Evolutionary conservation across 1,140 invertebrate species (phyloP).

Genomic region (Eupristina koningsbergeri): DNA sequence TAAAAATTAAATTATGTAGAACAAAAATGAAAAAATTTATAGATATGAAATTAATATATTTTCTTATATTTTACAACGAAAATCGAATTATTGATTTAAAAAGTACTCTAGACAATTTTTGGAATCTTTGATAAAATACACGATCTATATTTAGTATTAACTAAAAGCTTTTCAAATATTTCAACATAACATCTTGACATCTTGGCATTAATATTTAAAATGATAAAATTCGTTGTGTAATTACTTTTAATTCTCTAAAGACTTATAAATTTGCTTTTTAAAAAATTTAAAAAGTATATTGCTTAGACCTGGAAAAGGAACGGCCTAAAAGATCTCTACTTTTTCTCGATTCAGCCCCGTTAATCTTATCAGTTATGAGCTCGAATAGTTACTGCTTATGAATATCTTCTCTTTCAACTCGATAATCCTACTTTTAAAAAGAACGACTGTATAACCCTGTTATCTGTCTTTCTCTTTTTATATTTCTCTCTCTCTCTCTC

Average conservation of each 20-base stretch:
- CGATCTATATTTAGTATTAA: not conserved
- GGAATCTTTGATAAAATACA: too few relatives aligned
- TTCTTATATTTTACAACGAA: too few relatives aligned
- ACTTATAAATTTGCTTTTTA: constrained; percentile 25
- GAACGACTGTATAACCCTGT: too few relatives aligned
- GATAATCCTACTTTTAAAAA: not conserved
- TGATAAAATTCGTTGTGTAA: constrained; percentile 20
- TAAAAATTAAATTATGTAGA: too few relatives aligned
- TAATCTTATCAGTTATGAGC: constrained; percentile 22
- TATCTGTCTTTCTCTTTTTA: too few relatives aligned
- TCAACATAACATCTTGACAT: too few relatives aligned
- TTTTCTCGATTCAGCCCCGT: constrained; percentile 46
- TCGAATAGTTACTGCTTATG: not conserved
- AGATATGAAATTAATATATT: too few relatives aligned
- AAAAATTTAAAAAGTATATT: not conserved
- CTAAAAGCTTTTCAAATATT: constrained; percentile 12
- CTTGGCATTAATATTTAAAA: too few relatives aligned
- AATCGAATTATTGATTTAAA: too few relatives aligned
- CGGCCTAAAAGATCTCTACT: not conserved
- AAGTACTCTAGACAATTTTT: too few relatives aligned
- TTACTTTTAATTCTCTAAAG: constrained; percentile 2
- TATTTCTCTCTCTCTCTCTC: too few relatives aligned
- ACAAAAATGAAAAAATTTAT: too few relatives aligned
- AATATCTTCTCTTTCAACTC: not conserved
- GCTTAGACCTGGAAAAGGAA: not conserved